Evolutionary conservation across 2,113 vertebrate species (phyloP), one percentile per base, ranked within the genome.

Genomic region (Sialia sialis): DNA sequence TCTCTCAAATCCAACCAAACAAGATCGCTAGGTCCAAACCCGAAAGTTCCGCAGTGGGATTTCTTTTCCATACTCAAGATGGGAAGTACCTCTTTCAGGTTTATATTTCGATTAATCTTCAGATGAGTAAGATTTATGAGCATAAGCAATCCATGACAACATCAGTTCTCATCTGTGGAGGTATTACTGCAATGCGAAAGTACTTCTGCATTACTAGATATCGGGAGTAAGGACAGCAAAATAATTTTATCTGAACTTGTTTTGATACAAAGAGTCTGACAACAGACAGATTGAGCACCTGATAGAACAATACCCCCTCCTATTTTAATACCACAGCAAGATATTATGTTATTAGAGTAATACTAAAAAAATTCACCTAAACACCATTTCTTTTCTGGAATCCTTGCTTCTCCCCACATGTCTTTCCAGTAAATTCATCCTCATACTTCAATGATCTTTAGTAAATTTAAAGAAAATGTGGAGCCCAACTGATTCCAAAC

Each of bases 161-260:
- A 88, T 43, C 79, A 51, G 51, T 51, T 73, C 63, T 94, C 63
- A 66, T 76, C 70, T 10, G 38, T 49, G 44, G 55, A 64, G 30
- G 34, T 55, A 62, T 22, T 83, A 48, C 92, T 92, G 88, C 94
- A 94, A 77, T 90, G 94, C 30, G 12, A 94, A 95, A 95, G 76
- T n/a, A 59, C 51, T 75, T 46, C 82, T 70, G 90, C 63, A 25
- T 66, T 41, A 86, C 87, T 19, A 26, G 83, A 3, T 32, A 60
- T 7, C 18, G 8, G 17, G 36, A 76, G 63, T 8, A 26, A 2
- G 34, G 38, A 62, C 54, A 46, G 41, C 20, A 58, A 69, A 73
- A 58, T 38, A 32, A 30, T 66, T 87, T 77, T 16, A 62, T 25
- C 70, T 8, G 4, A 85, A 80, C 34, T 69, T 44, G 19, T n/a